These are phyloP conservation scores for Danio tinwini DNA, from an alignment of 2,797 vertebrate genomes.

Conservation along the genomic window DNA sequence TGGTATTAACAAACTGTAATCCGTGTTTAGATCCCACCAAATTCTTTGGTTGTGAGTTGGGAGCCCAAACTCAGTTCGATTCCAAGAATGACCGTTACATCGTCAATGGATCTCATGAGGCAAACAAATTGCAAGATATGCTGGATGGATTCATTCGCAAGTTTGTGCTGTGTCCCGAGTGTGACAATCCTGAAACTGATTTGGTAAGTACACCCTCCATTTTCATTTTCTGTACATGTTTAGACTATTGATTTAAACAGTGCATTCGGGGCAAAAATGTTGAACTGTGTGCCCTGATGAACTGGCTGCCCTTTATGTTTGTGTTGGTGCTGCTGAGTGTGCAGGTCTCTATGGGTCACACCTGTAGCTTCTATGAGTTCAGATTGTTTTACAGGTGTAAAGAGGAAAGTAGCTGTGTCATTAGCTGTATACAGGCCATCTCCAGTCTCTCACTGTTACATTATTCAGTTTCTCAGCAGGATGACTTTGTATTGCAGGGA, in stretches of 20 bases:
- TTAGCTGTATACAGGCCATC: background rate
- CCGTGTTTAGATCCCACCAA: conserved; percentile 94
- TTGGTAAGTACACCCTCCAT: conserved; percentile 83
- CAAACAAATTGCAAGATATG: conserved; percentile 99
- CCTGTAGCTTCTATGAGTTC: background rate
- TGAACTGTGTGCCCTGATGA: conserved; percentile 41
- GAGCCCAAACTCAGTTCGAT: conserved; percentile 99
- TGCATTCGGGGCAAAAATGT: background rate
- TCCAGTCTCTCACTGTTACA: background rate
- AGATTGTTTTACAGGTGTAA: background rate
- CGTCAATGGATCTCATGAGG: conserved; percentile 99
- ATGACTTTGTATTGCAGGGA: background rate
- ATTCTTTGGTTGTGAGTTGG: conserved; percentile 99
- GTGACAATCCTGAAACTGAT: conserved; percentile 99
- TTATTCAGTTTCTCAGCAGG: background rate
- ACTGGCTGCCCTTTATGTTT: conserved; percentile 29
- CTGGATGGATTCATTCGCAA: conserved; percentile 99
- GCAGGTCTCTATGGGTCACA: conserved; percentile 38
- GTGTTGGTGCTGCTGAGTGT: conserved; percentile 51
- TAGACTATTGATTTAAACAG: background rate
- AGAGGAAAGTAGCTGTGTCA: conserved; percentile 30
- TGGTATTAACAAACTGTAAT: background rate
- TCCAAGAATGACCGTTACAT: conserved; percentile 99
- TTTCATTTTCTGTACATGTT: background rate
- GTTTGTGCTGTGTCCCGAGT: conserved; percentile 99